Evolutionary conservation across 1,140 invertebrate genomes (phyloP), one percentile per base, ranked within the genome.

Genomic region (Parapsyche elsis): DNA sequence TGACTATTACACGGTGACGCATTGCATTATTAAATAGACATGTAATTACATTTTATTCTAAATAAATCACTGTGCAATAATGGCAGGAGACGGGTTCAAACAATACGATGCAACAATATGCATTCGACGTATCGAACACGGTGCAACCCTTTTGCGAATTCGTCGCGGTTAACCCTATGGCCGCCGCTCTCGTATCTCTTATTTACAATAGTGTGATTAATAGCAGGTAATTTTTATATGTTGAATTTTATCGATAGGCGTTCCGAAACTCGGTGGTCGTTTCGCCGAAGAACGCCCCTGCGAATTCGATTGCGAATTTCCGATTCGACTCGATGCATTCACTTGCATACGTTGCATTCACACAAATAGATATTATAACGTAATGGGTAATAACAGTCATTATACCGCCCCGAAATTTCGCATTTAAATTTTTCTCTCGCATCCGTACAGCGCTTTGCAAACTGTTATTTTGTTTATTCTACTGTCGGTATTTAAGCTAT

Each of bases 161-260:
- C 71, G 45, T 23, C n/a, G 26, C 67, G 12, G 61, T 38, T 71
- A 75, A 44, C 79, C 71, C 71, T 67, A 79, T 79, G 26, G 9
- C 64, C 71, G 26, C 70, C 38, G 10, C 38, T 49, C 24, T 67
- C 26, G 10, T 23, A 67, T 49, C 24, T 67, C 24, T 12, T 9
- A 67, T 80, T 80, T 78, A 79, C 77, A 83, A 83, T 83, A 74
- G 61, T 67, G 44, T 78, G 82, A 83, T 83, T 81, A 83, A 83
- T 83, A 67, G 78, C 75, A 64, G 78, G 82, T 81, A 81, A 81
- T 83, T 83, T 83, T 80, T 83, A 83, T 73, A 78, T 81, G 82
- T 79, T 79, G 73, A 71, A 79, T 24, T 77, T 80, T 78, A 83
- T 78, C 80, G 79, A 82, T 80, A 16, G 76, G 21, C 46, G 71